Evolutionary conservation across 2,797 vertebrate genomes (phyloP), one percentile per base, ranked within the genome.

Genomic region (Lepus oiostolus): DNA sequence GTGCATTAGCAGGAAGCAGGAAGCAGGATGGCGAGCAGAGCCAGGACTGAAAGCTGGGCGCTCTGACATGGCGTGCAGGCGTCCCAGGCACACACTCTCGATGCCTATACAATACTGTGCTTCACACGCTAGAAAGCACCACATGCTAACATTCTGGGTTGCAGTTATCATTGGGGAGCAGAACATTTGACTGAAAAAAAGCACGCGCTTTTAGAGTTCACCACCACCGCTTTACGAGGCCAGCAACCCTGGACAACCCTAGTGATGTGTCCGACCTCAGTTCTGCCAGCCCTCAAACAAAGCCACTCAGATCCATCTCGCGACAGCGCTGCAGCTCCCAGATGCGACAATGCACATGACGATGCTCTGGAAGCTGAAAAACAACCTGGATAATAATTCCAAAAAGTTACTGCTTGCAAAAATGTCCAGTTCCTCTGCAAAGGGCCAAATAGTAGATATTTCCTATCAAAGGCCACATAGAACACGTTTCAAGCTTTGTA

Each of bases 381-480:
- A 62, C 12, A 88, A 62, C 9, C 30, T 47, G 35, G 50, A n/a
- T 79, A 77, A 58, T 42, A 52, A 91, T 80, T 92, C 80, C 62
- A 52, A 72, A 90, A 38, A 63, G 77, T n/a, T 68, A 47, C 19
- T 58, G 26, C 72, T 63, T 32, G 12, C 68, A 94, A 87, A 96
- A 86, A 54, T 67, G 30, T 83, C 12, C 30, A 77, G 91, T 91
- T 88, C 84, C 63, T 87, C 60, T 89, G 4, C 47, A 89, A 87
- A 95, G 32, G 72, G 60, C 22, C 22, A 75, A 83, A 79, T 16
- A 42, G 30, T 79, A 91, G 47, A 68, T 80, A 54, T 54, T 72
- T 85, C 90, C 86, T 70, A 4, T 54, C 52, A 82, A 91, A 91
- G 16, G 32, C 11, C 38, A 82, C 63, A 62, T 19, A 71, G 30